These are phyloP conservation scores for Toxotes chatareus DNA, from an alignment of 2,113 vertebrate genomes.

Conservation along the genomic window DNA sequence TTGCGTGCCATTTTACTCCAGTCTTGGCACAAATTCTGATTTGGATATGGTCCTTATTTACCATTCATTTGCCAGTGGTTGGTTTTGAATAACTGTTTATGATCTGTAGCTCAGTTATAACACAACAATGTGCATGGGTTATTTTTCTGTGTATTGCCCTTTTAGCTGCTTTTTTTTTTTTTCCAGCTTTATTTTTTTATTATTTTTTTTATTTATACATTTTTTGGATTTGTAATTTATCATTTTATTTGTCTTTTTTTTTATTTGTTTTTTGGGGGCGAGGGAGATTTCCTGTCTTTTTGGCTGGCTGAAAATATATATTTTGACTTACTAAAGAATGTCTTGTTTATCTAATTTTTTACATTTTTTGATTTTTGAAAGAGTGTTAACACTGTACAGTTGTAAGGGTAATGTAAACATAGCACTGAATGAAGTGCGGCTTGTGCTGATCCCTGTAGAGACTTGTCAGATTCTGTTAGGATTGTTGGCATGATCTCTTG, in stretches of 20 bases:
- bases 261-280: background rate
- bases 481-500: slow-evolving; percentile 23
- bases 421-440: background rate
- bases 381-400: background rate
- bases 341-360: background rate
- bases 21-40: background rate
- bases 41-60: slow-evolving; percentile 8
- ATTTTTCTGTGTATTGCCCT: background rate
- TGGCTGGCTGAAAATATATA: background rate
- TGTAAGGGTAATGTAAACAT: slow-evolving; percentile 1
- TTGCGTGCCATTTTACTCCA: slow-evolving; percentile 16
- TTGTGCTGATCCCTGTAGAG: slow-evolving; percentile 38
- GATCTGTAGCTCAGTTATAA: too few relatives aligned
- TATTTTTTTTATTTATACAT: too few relatives aligned
- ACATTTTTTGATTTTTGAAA: too few relatives aligned
- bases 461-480: slow-evolving; percentile 40
- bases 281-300: background rate
- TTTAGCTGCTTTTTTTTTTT: background rate
- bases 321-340: background rate
- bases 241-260: background rate
- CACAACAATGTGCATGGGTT: too few relatives aligned
- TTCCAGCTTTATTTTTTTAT: background rate
- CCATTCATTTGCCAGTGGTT: slow-evolving; percentile 1
- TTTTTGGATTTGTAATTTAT: too few relatives aligned
- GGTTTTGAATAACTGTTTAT: background rate